phyloP scores from a whole-genome alignment of 1,140 invertebrate genomes.

The Trichonephila clavipes region DNA sequence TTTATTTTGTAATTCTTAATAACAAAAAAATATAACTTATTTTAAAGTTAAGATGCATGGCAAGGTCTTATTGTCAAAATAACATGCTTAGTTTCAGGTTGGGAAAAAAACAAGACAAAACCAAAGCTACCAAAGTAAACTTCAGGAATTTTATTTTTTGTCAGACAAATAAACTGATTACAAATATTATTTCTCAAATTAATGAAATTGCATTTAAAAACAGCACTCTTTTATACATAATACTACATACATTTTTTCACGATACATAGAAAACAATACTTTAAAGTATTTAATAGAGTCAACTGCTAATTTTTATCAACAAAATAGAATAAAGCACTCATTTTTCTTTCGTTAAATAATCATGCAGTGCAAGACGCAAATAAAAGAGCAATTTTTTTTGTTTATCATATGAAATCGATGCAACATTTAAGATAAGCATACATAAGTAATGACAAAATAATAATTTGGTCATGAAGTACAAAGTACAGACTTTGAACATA shows the following conservation, averaged over 20 bases:
- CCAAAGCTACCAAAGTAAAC: neutral
- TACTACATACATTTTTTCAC: slow-evolving; percentile 9
- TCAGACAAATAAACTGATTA: slow-evolving; percentile 31
- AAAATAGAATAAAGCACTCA: neutral
- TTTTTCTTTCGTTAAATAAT: neutral
- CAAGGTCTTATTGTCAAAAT: neutral
- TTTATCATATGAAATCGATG: too few relatives aligned
- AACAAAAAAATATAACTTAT: too few relatives aligned
- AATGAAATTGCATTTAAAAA: neutral
- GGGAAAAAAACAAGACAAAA: neutral
- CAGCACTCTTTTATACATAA: slow-evolving; percentile 22
- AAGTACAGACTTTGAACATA: neutral
- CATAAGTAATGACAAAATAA: neutral
- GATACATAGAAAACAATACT: neutral
- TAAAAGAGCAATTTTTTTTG: neutral
- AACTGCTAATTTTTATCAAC: neutral
- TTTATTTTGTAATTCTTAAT: too few relatives aligned
- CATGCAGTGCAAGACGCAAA: neutral
- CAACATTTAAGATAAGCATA: neutral
- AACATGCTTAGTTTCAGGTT: neutral
- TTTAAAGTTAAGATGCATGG: too few relatives aligned
- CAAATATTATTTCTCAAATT: neutral
- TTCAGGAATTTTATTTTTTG: slow-evolving; percentile 8
- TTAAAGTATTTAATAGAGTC: slow-evolving; percentile 7
- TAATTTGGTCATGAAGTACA: neutral